Evolutionary conservation across 2,888 invertebrate species (phyloP), one percentile per base, ranked within the genome.

Genomic region (Oscheius sp.): DNA sequence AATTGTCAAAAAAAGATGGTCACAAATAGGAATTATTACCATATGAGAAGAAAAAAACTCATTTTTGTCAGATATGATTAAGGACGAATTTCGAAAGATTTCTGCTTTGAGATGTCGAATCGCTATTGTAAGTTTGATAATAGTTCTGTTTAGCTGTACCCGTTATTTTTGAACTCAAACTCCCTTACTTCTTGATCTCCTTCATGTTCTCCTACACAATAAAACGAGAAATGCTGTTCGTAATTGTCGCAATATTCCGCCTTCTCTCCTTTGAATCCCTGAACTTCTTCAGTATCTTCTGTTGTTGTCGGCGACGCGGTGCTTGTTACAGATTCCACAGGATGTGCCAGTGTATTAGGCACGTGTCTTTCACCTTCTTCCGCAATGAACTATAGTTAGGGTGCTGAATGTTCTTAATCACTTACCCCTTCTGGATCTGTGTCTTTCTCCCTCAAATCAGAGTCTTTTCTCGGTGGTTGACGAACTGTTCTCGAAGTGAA

Each of bases 181-280:
- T n/a, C n/a, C n/a, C 47, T 26, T n/a, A 68, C 62, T 6, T 66
- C 38, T 2, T 49, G 56, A 17, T 51, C 71, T 17, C 57, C 56
- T 41, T 62, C 59, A 9, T 64, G 51, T 26, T 74, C 77, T 32
- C 72, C 77, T 4, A 77, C 71, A 65, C 75, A 76, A 26, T 70
- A 76, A 51, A 68, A 73, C 1, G 72, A 67, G 57, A 73, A 76
- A 22, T 76, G 73, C 33, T 76, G 73, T 30, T 76, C 75, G 59
- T 70, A 76, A 36, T 69, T 63, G 45, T 73, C 71, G 26, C 75
- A 76, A 50, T 76, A 76, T n/a, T 72, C 73, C 9, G 33, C 63
- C 20, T 67, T 45, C 0, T 51, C 44, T 49, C 75, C 73, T 9
- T 64, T 36, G 56, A 69, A 47, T 24, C 44, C 59, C 50, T 26